Base-by-base conservation (phyloP, 2,797 vertebrate genomes). In the Chelmon rostratus region DNA sequence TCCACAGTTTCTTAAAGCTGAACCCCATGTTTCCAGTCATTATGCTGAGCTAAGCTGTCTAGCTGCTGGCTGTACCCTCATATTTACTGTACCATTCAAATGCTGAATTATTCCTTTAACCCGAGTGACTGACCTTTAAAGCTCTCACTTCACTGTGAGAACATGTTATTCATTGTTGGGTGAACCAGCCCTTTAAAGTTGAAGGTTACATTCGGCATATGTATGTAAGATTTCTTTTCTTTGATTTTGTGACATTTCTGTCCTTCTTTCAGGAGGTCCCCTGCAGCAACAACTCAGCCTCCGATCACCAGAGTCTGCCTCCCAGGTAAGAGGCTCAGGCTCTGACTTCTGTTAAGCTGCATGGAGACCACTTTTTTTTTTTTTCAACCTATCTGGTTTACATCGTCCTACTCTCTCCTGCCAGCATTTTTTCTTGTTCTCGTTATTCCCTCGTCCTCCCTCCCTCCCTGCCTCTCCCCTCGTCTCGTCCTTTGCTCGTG, bases 291-390 rank as follows among this genome's bases (percentile, higher is more conserved):
- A 12, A 92, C 90, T 63, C 94, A 94, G 78, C 90, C 93, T 85
- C 87, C 92, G 6, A 90, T 94, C 90, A 92, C 94, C 88, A 93
- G 91, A 93, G 94, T 94, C 53, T 94, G 93, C 88, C 92, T 94
- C 67, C 94, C 93, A 89, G 94, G 94, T 94, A 92, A 89, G 90
- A 83, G 10, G 31, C 68, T 76, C 53, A n/a, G 15, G 76, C 10
- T 84, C 21, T 69, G 38, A 65, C 68, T 37, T 75, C 62, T 71
- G 33, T 40, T 18, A 19, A 70, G 42, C 67, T 65, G 31, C 1
- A 2, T 18, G 13, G 40, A 67, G 33, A 68, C 16, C 23, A 16
- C 0, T 0, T 12, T 4, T 11, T 19, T 31, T 49, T 47, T 63
- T 42, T 40, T 40, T 40, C 40, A 21, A 11, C 28, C 18, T 69